Evolutionary conservation across 2,888 invertebrate genomes (phyloP).

Genomic region (Trilocha varians): DNA sequence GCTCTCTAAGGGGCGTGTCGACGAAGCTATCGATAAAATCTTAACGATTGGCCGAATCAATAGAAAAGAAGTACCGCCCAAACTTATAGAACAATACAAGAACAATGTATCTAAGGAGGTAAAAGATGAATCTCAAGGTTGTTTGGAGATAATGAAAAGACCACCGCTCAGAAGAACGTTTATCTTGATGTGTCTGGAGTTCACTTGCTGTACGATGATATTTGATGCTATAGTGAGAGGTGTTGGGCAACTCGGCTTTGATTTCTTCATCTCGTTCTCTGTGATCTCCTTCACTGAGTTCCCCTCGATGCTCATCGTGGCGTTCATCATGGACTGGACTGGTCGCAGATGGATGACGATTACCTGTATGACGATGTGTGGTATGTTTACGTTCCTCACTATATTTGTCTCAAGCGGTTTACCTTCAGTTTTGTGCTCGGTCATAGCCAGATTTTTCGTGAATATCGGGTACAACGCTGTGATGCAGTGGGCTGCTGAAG

Average conservation of each 20-base stretch:
- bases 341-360: constrained; percentile 41
- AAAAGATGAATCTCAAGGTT: constrained; percentile 23
- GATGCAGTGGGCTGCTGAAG: constrained; percentile 44
- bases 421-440: constrained; percentile 31
- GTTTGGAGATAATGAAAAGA: constrained; percentile 35
- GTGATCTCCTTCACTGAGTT: constrained; percentile 41
- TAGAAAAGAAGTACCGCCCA: constrained; percentile 31
- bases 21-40: constrained; percentile 38
- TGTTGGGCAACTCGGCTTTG: constrained; percentile 34
- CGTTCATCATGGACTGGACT: constrained; percentile 39
- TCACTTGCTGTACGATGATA: constrained; percentile 34
- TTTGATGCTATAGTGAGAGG: constrained; percentile 41
- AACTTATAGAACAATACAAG: constrained; percentile 38
- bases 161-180: constrained; percentile 35
- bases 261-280: constrained; percentile 45
- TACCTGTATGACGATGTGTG: constrained; percentile 24
- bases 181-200: constrained; percentile 33
- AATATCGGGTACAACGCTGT: constrained; percentile 34
- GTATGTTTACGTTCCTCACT: constrained; percentile 32
- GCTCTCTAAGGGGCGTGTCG: constrained; percentile 37
- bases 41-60: constrained; percentile 36
- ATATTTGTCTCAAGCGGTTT: constrained; percentile 29
- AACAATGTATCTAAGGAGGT: constrained; percentile 15
- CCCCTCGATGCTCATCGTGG: constrained; percentile 36
- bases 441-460: constrained; percentile 39